Evolutionary conservation across 2,888 invertebrate species (phyloP).

Genomic region (Formica aserva): DNA sequence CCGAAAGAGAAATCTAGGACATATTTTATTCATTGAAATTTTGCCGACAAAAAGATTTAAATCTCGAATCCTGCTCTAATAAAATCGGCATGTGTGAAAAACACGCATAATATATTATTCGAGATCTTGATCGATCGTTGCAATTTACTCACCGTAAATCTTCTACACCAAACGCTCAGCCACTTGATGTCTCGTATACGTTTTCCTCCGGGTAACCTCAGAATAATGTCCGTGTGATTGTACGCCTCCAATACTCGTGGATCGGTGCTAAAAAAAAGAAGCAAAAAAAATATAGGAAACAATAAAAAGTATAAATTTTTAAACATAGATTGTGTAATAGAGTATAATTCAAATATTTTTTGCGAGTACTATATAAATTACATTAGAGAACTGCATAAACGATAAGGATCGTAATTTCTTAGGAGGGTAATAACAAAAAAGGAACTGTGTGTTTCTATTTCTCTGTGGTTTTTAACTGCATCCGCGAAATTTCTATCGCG

Average conservation of each 20-base stretch:
- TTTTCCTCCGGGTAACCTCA: slow-evolving; percentile 93
- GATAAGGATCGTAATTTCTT: neutral
- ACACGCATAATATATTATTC: neutral
- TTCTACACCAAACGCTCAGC: slow-evolving; percentile 96
- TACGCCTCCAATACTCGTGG: slow-evolving; percentile 92
- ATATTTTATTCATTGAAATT: slow-evolving; percentile 13
- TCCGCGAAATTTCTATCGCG: neutral
- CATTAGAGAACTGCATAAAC: neutral
- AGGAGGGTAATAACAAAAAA: neutral
- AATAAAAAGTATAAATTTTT: neutral
- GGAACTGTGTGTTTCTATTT: neutral
- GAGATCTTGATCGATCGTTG: slow-evolving; percentile 18
- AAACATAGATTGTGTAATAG: neutral
- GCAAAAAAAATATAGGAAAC: neutral
- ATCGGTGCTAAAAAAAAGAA: slow-evolving; percentile 88
- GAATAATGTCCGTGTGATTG: slow-evolving; percentile 92
- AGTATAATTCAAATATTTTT: neutral
- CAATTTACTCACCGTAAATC: slow-evolving; percentile 92
- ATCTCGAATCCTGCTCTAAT: neutral
- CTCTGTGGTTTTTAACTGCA: neutral
- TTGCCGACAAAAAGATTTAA: neutral
- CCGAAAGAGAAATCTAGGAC: too few species aligned
- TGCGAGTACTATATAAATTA: neutral
- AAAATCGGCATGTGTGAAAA: neutral
- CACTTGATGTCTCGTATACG: slow-evolving; percentile 95